Percentiles rank a stretch among this genome's conserved stretches.
These are phyloP conservation scores for Strigamia crassipes DNA, from an alignment of 2,888 invertebrate species.

Conservation along the genomic window DNA sequence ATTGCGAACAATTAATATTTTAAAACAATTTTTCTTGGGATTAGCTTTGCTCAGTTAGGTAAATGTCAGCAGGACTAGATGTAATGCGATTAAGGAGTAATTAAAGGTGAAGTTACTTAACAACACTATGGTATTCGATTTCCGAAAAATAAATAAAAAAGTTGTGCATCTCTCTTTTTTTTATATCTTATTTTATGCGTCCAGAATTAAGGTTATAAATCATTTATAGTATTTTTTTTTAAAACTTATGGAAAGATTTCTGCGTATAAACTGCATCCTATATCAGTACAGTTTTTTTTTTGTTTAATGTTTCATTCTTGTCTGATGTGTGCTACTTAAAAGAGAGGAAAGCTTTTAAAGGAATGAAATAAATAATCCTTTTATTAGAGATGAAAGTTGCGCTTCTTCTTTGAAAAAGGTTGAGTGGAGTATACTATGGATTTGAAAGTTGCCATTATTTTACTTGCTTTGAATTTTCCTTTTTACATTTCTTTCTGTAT, in stretches of 20 bases:
- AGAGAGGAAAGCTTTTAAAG: conserved; percentile 37
- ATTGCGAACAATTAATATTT: no score
- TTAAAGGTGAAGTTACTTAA: no score
- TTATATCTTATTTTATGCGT: background rate
- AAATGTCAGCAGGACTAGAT: no score
- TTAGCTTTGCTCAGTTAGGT: no score
- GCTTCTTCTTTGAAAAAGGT: conserved; percentile 6
- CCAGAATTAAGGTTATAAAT: conserved; percentile 10
- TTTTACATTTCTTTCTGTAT: background rate
- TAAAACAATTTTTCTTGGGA: no score
- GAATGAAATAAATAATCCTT: conserved; percentile 37
- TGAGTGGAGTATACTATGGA: conserved; percentile 6
- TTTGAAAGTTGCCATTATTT: conserved; percentile 27
- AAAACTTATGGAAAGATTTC: background rate
- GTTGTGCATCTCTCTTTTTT: no score
- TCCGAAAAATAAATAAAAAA: background rate
- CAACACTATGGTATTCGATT: no score
- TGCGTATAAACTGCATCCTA: conserved; percentile 24
- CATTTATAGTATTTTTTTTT: background rate
- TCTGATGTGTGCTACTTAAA: conserved; percentile 27
- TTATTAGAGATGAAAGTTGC: conserved; percentile 31
- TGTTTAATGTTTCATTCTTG: conserved; percentile 34
- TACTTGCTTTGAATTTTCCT: background rate
- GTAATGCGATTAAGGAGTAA: no score
- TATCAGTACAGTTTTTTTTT: conserved; percentile 12